phyloP scores from a whole-genome alignment of 2,113 vertebrate species.

The Nycticorax nycticorax region DNA sequence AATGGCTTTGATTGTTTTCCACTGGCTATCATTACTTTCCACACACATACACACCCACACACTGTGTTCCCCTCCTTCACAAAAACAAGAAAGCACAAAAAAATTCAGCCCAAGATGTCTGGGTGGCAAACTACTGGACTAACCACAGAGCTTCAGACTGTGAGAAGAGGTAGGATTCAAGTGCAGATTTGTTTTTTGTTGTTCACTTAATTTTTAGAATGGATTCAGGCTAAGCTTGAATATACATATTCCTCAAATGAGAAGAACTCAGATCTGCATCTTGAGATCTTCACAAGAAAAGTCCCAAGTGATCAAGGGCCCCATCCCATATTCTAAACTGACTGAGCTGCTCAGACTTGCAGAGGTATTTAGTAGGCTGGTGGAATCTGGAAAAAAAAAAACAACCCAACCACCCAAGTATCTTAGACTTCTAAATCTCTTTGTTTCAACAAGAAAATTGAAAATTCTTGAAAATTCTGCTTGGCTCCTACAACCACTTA shows the following conservation, averaged over 20 bases:
- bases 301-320: not conserved
- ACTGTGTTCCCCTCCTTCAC: not conserved
- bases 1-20: not conserved
- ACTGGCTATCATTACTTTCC: not conserved
- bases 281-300: constrained; percentile 29
- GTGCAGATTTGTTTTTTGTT: not conserved
- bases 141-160: not conserved
- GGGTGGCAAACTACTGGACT: not conserved
- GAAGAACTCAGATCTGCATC: constrained; percentile 2
- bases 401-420: not conserved
- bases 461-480: not conserved
- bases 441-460: not conserved
- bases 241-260: not conserved
- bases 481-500: not conserved
- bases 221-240: not conserved
- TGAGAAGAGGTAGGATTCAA: not conserved
- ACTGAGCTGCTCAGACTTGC: constrained; percentile 46
- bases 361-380: constrained; percentile 29
- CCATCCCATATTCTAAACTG: not conserved
- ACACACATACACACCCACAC: too few relatives aligned
- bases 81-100: not conserved
- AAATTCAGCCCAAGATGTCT: not conserved
- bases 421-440: not conserved
- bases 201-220: not conserved
- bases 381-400: constrained; percentile 8